Evolutionary conservation across 1,140 invertebrate genomes (phyloP), one percentile per base, ranked within the genome.

Genomic region (Trichoplusia ni): DNA sequence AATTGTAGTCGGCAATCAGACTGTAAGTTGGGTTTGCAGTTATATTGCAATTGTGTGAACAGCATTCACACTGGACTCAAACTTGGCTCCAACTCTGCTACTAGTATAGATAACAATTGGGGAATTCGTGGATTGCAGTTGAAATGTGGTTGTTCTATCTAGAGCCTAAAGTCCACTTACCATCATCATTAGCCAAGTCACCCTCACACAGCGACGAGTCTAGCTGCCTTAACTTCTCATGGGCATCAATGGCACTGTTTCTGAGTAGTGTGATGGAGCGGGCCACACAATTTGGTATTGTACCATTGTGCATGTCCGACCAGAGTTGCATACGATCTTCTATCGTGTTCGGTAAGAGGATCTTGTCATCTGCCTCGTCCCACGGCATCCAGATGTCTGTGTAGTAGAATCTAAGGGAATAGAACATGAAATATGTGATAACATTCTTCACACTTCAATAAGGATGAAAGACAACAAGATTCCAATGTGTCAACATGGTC

Each of bases 311-410:
- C 2, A 88, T 64, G 8, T 88, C 86, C 4, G 71, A 71, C 84
- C 84, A 89, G 0, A 90, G 77, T 0, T 75, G 74, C 84, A 90
- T 86, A 4, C 88, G 74, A 13, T 90, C 81, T 54, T 89, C 81
- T 11, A 90, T 82, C 31, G 82, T 90, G 38, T 82, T 87, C 37
- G 82, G 72, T 4, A 84, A 65, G 0, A 88, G 56, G 0, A 84
- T 61, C 66, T 88, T 88, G 19, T 86, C 81, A 65, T 90, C 86
- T 64, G 84, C 79, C 38, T 90, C 86, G 47, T 90, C 88, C 88
- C 88, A 90, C 2, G 88, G 88, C 88, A 90, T 90, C 88, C 88
- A 90, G 37, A 90, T 82, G 23, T 89, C 82, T 2, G 76, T 69
- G 23, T 86, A 86, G 29, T 79, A 89, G 42, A 89, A 90, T 62